These are phyloP conservation scores for Augochlorella aurata DNA, from an alignment of 2,888 invertebrate genomes.

Conservation along the genomic window DNA sequence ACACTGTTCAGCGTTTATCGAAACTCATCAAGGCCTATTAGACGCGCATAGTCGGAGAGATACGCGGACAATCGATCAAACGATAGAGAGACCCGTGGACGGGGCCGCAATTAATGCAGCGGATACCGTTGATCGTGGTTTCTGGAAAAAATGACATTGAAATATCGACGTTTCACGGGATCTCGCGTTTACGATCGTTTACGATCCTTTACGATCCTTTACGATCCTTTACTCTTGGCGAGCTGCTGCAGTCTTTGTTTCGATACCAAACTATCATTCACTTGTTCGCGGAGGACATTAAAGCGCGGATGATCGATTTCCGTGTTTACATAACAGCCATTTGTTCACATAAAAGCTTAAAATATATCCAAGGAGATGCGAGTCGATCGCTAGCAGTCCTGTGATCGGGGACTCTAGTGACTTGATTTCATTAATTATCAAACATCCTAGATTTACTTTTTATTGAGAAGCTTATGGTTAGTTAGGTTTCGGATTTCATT, in stretches of 20 bases:
- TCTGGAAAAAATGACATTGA: slow-evolving; percentile 8
- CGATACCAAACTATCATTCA: neutral
- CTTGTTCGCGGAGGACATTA: neutral
- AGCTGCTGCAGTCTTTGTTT: neutral
- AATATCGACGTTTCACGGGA: neutral
- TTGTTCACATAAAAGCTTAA: neutral
- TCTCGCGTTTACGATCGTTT: neutral
- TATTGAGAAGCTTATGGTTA: neutral
- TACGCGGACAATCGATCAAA: slow-evolving; percentile 22
- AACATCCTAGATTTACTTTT: neutral
- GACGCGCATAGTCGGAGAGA: slow-evolving; percentile 8
- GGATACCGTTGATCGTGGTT: neutral
- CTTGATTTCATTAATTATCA: too few relatives aligned
- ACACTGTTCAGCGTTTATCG: slow-evolving; percentile 20
- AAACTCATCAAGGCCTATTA: slow-evolving; percentile 20
- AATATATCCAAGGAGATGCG: neutral
- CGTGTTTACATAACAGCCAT: neutral
- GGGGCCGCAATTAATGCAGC: slow-evolving; percentile 24
- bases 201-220: too few relatives aligned
- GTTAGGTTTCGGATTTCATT: neutral
- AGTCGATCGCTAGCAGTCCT: neutral
- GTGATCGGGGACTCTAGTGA: neutral
- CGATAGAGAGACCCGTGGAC: slow-evolving; percentile 14
- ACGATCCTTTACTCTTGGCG: neutral
- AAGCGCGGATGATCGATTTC: neutral